Conservation (phyloP, 2,113 vertebrate genomes). For the Emydura subglobosa region DNA sequence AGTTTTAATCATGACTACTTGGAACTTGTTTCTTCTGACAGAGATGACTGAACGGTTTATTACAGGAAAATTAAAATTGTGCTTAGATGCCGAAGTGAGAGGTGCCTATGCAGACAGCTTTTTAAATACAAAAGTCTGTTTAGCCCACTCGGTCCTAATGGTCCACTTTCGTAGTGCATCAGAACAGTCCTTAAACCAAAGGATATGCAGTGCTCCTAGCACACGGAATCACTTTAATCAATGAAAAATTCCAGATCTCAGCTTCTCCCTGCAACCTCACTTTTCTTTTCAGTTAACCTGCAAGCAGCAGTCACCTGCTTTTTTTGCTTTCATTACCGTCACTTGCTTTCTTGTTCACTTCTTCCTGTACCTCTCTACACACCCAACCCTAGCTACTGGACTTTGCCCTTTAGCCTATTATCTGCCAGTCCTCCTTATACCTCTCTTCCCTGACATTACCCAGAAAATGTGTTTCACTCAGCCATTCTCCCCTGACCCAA, state of each 20-base stretch:
- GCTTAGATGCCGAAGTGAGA: neutral
- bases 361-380: neutral
- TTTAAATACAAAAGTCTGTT: neutral
- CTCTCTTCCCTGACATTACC: neutral
- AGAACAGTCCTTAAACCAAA: neutral
- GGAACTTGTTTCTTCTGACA: fast-evolving
- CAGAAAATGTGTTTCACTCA: neutral
- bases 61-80: neutral
- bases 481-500: neutral
- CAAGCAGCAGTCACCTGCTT: neutral
- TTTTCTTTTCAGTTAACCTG: neutral
- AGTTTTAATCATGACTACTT: neutral
- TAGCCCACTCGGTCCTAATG: neutral
- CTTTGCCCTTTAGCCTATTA: neutral
- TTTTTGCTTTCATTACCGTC: neutral
- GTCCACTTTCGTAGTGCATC: neutral
- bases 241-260: neutral
- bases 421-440: neutral
- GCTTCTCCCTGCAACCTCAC: neutral
- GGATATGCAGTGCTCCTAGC: neutral
- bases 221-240: neutral
- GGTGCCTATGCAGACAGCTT: neutral
- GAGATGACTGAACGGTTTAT: neutral
- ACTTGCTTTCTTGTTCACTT: neutral
- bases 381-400: neutral